Base-by-base conservation (phyloP, 1,140 invertebrate species). In the Aradophagus sp. region DNA sequence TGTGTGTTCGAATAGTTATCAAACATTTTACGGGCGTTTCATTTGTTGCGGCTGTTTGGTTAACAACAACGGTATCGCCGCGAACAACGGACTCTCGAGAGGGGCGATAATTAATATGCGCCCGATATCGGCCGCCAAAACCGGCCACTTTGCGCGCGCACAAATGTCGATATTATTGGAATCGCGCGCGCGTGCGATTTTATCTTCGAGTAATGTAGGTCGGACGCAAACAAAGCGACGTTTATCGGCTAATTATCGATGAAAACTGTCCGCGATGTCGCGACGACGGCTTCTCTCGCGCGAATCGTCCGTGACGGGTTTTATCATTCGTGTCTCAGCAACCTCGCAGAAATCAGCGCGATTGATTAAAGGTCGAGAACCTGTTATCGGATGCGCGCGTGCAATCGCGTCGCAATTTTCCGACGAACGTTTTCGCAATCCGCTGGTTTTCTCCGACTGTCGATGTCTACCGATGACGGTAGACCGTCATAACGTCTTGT, bases 161-260 rank as follows among this genome's bases (percentile, higher is more conserved):
- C n/a, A n/a, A n/a, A n/a, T n/a, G n/a, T n/a, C n/a, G n/a, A n/a
- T n/a, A n/a, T n/a, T n/a, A n/a, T n/a, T n/a, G n/a, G 48, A 48
- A 56, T 63, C 52, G 39, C 47, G 32, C 68, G 66, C 20, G 20
- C 20, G 20, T 47, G 34, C 23, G 67, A 76, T 78, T 75, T 77
- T 80, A 77, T 80, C 76, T 70, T 56, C 67, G 73, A 78, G 78
- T 78, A 80, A 80, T 80, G 75, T 80, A 78, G 78, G 78, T 80
- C 78, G 75, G 69, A 72, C 39, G 73, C 69, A 75, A 77, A 79
- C 74, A 77, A 73, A 74, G 73, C 76, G 67, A 72, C 45, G 38
- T 77, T 78, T 78, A 80, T 78, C 78, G 76, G 74, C 68, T 75
- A 77, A 80, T 78, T 73, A 80, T 80, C 75, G 73, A 77, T 80